phyloP scores from a whole-genome alignment of 2,797 vertebrate species.

The Girardinus metallicus region DNA sequence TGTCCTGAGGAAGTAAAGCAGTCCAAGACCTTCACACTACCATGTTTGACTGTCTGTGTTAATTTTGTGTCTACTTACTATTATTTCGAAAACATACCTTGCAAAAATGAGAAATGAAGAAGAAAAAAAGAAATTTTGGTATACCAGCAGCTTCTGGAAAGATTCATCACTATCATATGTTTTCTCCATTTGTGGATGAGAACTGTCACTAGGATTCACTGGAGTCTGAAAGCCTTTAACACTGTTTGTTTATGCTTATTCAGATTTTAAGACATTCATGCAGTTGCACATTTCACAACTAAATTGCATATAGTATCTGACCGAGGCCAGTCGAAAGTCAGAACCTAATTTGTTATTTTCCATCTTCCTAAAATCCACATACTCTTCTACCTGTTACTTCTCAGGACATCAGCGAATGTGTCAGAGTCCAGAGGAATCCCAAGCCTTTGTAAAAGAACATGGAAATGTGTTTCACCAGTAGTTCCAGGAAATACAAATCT shows the following conservation, averaged over 20 bases:
- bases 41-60: no score
- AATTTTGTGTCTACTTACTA: no score
- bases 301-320: background rate
- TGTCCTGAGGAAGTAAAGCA: no score
- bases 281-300: slow-evolving; percentile 13
- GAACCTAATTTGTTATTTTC: slow-evolving; percentile 11
- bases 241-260: background rate
- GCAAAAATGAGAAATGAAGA: no score
- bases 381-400: background rate
- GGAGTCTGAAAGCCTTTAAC: background rate
- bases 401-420: background rate
- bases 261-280: background rate
- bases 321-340: slow-evolving; percentile 9
- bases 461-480: background rate
- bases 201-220: background rate
- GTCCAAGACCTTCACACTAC: no score
- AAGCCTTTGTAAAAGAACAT: background rate
- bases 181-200: no score
- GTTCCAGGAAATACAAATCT: background rate
- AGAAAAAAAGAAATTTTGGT: no score
- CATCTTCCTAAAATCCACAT: background rate
- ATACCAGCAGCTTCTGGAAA: no score
- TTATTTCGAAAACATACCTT: no score
- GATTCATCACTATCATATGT: no score
- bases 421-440: background rate